Percentiles rank a stretch among this genome's conserved stretches.
phyloP scores from a whole-genome alignment of 2,888 invertebrate genomes.

The Oxystoma pomonae region DNA sequence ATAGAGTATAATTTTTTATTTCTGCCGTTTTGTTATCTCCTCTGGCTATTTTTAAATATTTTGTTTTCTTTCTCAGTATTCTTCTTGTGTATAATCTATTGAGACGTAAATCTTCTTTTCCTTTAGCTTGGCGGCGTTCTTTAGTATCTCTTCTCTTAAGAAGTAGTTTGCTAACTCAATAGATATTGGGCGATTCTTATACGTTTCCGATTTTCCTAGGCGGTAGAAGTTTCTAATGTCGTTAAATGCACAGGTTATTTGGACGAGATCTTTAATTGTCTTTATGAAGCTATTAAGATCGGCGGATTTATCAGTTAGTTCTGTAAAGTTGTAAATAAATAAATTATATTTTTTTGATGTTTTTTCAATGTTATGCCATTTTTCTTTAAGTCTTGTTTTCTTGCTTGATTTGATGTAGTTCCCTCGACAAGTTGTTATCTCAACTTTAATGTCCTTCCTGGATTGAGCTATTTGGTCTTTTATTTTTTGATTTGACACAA shows the following conservation, averaged over 20 bases:
- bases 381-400: neutral
- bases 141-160: neutral
- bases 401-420: neutral
- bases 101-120: constrained; percentile 7
- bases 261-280: neutral
- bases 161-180: neutral
- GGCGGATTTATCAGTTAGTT: neutral
- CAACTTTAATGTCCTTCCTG: neutral
- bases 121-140: constrained; percentile 10
- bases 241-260: neutral
- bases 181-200: neutral
- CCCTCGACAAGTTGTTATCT: neutral
- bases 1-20: constrained; percentile 12
- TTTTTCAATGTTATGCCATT: neutral
- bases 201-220: neutral
- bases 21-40: constrained; percentile 6
- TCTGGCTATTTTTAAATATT: constrained; percentile 11
- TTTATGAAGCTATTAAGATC: neutral
- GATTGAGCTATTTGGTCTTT: neutral
- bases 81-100: constrained; percentile 11
- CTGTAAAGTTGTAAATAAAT: neutral
- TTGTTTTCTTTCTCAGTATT: constrained; percentile 7
- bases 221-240: neutral
- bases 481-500: neutral
- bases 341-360: neutral